Base-by-base conservation (phyloP, 2,888 invertebrate species). In the Mactromeris polynyma region DNA sequence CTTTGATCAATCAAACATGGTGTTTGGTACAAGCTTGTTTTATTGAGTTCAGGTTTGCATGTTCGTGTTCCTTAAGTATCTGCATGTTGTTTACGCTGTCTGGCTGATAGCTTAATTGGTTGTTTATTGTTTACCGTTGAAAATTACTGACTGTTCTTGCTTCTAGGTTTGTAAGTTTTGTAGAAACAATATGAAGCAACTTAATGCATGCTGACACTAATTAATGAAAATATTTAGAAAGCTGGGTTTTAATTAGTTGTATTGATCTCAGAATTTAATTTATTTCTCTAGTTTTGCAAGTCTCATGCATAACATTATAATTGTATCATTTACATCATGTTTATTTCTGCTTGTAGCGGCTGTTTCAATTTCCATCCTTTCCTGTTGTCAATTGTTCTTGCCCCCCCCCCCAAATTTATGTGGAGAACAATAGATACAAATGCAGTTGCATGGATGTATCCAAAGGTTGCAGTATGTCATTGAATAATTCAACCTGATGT, bases 1-100 rank as follows among this genome's bases (percentile, higher is more conserved):
- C 26, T 64, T 26, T 64, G 58, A 64, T 64, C 26, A 64, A 26
- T 64, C 58, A 64, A 64, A 64, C 58, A 26, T 64, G 11, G 73
- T 36, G 73, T 26, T 73, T 26, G 73, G 17, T 73, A 73, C 73
- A 73, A 73, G 73, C 73, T 73, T 33, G 73, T 73, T 73, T 36
- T 64, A 64, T 64, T 58, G 17, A 73, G 17, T 26, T 73, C 73
- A 73, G 14, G 36, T 33, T 73, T 6, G 6, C 73, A 73, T 33
- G 73, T 73, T 36, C 33, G 26, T 26, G 73, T 73, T 73, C 19
- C 73, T 36, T 26, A 73, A 26, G 33, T 73, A 33, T 73, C 73
- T 73, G 14, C 17, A 31, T 31, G 31, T 31, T 69, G 31, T 33
- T 33, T 69, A 31, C 11, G 11, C 73, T 26, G 19, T 17, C 26